Evolutionary conservation across 2,888 invertebrate species (phyloP), one percentile per base, ranked within the genome.

Genomic region (Rhagonycha lutea): DNA sequence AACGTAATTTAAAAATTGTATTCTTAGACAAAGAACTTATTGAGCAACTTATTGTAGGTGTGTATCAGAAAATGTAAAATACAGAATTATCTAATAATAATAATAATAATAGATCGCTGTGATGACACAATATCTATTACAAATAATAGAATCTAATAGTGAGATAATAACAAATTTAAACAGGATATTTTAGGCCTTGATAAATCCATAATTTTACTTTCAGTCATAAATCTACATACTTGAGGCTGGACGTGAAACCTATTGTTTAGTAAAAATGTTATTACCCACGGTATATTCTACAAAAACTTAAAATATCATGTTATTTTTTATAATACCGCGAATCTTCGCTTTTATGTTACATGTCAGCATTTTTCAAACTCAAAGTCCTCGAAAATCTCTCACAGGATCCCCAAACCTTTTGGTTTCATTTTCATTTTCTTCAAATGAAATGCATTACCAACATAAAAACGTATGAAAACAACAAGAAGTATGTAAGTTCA

Each of bases 111-210:
- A 32, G 71, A 65, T 47, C 61, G 28, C 23, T 23, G 23, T 71
- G 71, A 71, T 65, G 71, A 65, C 47, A 71, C 71, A 65, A 71
- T 65, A 71, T 71, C 14, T 14, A 65, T 65, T 47, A 65, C 63
- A 61, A 71, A 63, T 70, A 71, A 63, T 32, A 65, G 28, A 71
- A 71, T 71, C 65, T 71, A 18, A 12, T 24, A 65, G 47, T 23
- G 32, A 65, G 29, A 71, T 65, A 65, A 63, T 18, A 61, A 61
- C 26, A 47, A 71, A 26, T 65, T 65, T 63, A 28, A 71, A 71
- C 65, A 71, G 71, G 71, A 71, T 71, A 63, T 32, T 65, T 70
- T 65, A 65, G 71, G 23, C 71, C 65, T 71, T 63, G 70, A 71
- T 68, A n/a, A 68, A 68, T 32, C 47, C 14, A 28, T 29, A 23